Evolutionary conservation across 2,797 vertebrate species (phyloP).

Genomic region (Agapornis canus): DNA sequence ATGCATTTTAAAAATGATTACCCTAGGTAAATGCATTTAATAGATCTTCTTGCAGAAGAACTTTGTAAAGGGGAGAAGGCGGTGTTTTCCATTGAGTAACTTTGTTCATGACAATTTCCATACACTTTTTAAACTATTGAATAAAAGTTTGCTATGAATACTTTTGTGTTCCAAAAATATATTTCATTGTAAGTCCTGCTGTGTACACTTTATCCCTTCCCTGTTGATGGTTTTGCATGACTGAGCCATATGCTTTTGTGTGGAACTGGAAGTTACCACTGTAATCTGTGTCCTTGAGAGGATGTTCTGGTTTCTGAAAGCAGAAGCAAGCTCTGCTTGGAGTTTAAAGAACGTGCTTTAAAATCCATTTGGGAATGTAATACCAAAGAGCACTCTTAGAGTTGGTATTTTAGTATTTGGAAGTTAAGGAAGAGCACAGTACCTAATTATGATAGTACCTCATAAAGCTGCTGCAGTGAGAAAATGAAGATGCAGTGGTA

Average conservation of each 20-base stretch:
- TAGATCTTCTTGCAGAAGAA: constrained; percentile 18
- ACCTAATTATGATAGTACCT: neutral
- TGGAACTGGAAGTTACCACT: neutral
- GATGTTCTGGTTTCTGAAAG: neutral
- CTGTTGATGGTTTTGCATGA: neutral
- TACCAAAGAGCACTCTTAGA: neutral
- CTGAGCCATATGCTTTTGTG: neutral
- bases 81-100: constrained; percentile 29
- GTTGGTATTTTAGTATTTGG: neutral
- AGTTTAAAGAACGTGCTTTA: neutral
- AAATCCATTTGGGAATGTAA: neutral
- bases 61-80: constrained; percentile 12
- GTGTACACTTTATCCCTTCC: neutral
- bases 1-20: constrained; percentile 38
- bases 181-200: constrained; percentile 14
- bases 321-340: neutral
- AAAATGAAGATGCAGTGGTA: neutral
- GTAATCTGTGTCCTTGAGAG: neutral
- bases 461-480: neutral
- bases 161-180: constrained; percentile 47
- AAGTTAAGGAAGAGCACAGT: neutral
- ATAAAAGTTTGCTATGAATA: constrained; percentile 72
- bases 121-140: constrained; percentile 65
- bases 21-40: constrained; percentile 29
- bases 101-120: constrained; percentile 54